Evolutionary conservation across 2,888 invertebrate genomes (phyloP).

Genomic region (Drosophila paramelanica): DNA sequence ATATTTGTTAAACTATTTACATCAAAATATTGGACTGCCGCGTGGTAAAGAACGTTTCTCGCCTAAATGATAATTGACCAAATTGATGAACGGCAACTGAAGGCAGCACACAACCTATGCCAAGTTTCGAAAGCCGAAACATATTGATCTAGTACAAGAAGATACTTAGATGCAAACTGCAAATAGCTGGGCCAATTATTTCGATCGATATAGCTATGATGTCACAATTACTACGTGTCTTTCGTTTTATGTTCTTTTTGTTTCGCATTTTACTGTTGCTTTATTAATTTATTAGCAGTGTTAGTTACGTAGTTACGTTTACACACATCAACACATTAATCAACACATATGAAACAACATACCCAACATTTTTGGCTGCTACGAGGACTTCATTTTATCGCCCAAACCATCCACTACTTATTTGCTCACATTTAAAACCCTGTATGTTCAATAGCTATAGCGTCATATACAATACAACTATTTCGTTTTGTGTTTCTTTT

Average conservation of each 20-base stretch:
- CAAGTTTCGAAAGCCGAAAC: constrained; percentile 42
- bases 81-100: constrained; percentile 71
- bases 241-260: background rate
- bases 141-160: constrained; percentile 31
- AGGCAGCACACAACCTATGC: constrained; percentile 75
- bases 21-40: constrained; percentile 64
- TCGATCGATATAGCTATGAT: constrained; percentile 17
- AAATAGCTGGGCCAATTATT: constrained; percentile 26
- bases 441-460: constrained; percentile 80
- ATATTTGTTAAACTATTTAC: constrained; percentile 66
- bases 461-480: constrained; percentile 63
- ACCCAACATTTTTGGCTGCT: constrained; percentile 46
- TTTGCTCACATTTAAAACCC: constrained; percentile 81
- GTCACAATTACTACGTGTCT: constrained; percentile 22
- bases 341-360: constrained; percentile 52
- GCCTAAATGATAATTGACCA: constrained; percentile 76
- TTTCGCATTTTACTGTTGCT: constrained; percentile 8
- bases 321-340: constrained; percentile 47
- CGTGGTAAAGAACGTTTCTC: constrained; percentile 24
- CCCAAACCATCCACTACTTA: constrained; percentile 52
- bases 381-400: constrained; percentile 40
- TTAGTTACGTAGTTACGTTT: constrained; percentile 40
- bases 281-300: background rate
- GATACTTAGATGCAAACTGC: constrained; percentile 29
- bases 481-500: constrained; percentile 3